Conservation (phyloP, 2,113 vertebrate genomes). For the Alectura lathami region DNA sequence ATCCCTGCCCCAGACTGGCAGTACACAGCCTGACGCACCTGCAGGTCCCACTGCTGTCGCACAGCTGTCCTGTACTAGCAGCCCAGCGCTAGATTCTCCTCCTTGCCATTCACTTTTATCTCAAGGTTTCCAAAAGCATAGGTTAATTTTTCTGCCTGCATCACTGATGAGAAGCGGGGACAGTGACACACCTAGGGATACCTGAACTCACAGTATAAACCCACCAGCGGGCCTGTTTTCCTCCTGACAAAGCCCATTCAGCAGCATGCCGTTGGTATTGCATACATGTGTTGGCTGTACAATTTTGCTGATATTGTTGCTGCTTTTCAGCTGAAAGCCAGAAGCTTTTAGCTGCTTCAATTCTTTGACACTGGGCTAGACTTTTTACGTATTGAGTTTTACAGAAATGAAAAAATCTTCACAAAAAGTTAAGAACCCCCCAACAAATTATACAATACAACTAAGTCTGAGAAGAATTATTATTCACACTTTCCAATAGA, state of each 20-base stretch:
- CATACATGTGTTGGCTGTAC: fast-evolving
- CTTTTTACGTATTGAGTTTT: neutral
- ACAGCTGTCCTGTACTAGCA: neutral
- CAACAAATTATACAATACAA: neutral
- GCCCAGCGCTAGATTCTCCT: neutral
- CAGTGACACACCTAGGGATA: neutral
- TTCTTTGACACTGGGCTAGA: neutral
- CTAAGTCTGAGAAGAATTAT: neutral
- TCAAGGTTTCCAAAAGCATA: neutral
- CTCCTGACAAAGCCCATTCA: neutral
- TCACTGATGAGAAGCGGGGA: neutral
- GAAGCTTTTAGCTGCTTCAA: neutral
- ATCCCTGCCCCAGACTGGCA: too few relatives aligned
- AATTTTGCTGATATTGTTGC: neutral
- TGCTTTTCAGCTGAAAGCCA: neutral
- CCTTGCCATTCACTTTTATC: neutral
- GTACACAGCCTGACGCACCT: neutral
- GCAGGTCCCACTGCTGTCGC: neutral
- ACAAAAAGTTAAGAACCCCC: neutral
- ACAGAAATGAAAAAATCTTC: neutral
- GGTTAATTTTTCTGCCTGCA: neutral
- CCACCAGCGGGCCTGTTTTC: neutral
- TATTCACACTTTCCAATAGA: neutral
- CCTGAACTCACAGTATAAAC: fast-evolving
- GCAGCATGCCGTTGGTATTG: fast-evolving